These are phyloP conservation scores for Carassius auratus DNA, from an alignment of 2,113 vertebrate genomes.

Conservation along the genomic window DNA sequence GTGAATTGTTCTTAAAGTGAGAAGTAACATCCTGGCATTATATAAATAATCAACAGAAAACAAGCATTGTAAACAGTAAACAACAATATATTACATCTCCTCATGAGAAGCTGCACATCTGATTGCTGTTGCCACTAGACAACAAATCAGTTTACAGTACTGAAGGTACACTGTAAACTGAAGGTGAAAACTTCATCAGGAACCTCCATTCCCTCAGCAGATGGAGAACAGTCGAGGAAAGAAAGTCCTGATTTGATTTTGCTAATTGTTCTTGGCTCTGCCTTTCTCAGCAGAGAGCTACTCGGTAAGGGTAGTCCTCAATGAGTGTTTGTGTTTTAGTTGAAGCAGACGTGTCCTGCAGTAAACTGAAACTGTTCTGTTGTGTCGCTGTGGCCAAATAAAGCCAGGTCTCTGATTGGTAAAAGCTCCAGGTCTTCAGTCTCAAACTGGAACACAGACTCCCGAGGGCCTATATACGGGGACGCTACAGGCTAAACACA, in stretches of 20 bases:
- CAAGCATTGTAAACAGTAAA: slow-evolving; percentile 58
- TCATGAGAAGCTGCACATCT: slow-evolving; percentile 40
- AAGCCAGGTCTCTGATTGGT: slow-evolving; percentile 81
- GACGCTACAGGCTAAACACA: slow-evolving; percentile 59
- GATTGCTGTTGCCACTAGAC: slow-evolving; percentile 45
- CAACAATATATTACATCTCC: slow-evolving; percentile 52
- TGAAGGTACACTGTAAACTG: slow-evolving; percentile 32
- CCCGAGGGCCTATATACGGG: slow-evolving; percentile 64
- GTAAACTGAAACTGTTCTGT: slow-evolving; percentile 81
- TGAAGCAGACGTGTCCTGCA: slow-evolving; percentile 83
- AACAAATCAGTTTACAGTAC: slow-evolving; percentile 3
- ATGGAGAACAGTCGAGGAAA: slow-evolving; percentile 20
- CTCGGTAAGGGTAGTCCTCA: slow-evolving; percentile 31
- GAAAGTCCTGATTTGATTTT: slow-evolving; percentile 2
- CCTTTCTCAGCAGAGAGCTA: background rate
- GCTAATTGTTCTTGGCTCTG: slow-evolving; percentile 1
- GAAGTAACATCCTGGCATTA: slow-evolving; percentile 27
- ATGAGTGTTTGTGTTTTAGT: slow-evolving; percentile 63
- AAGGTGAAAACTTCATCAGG: slow-evolving; percentile 28
- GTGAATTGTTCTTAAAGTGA: slow-evolving; percentile 29
- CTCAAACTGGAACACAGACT: slow-evolving; percentile 80
- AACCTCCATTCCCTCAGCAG: slow-evolving; percentile 24
- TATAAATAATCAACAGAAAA: slow-evolving; percentile 64
- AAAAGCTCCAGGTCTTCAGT: slow-evolving; percentile 78
- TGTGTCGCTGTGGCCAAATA: slow-evolving; percentile 74